These are phyloP conservation scores for Hemistola chrysoprasaria DNA, from an alignment of 2,888 invertebrate species.

Conservation along the genomic window DNA sequence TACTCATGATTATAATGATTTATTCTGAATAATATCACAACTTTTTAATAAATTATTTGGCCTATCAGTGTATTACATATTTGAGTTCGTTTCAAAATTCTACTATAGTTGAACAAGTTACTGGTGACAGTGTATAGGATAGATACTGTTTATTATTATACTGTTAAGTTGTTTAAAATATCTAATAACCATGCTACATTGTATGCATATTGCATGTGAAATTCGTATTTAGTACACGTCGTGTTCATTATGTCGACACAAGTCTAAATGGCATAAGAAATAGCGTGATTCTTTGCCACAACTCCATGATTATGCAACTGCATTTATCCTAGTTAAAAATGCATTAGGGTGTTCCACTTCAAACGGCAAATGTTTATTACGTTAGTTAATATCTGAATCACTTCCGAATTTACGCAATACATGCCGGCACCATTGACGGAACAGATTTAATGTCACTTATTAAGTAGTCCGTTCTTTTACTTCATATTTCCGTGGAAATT, in stretches of 20 bases:
- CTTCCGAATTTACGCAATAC: constrained; percentile 33
- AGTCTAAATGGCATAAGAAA: constrained; percentile 18
- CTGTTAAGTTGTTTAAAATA: no score
- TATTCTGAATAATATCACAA: no score
- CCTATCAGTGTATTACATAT: no score
- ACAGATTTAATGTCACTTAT: background rate
- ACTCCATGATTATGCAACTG: constrained; percentile 21
- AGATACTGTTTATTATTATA: no score
- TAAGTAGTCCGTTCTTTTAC: no score
- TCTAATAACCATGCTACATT: background rate
- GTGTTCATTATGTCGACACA: background rate
- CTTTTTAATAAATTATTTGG: no score
- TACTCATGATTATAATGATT: no score
- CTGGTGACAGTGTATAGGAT: no score
- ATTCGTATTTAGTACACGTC: background rate
- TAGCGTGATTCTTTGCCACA: constrained; percentile 13
- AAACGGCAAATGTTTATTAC: constrained; percentile 6
- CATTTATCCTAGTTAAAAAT: constrained; percentile 34
- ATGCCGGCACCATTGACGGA: constrained; percentile 3
- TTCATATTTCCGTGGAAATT: no score
- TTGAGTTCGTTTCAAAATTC: no score
- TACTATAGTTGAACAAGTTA: no score
- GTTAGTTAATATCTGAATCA: constrained; percentile 14
- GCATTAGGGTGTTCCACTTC: constrained; percentile 35
- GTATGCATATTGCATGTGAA: constrained; percentile 7